Evolutionary conservation across 2,113 vertebrate genomes (phyloP).

Genomic region (Leptobrachium ailaonicum): DNA sequence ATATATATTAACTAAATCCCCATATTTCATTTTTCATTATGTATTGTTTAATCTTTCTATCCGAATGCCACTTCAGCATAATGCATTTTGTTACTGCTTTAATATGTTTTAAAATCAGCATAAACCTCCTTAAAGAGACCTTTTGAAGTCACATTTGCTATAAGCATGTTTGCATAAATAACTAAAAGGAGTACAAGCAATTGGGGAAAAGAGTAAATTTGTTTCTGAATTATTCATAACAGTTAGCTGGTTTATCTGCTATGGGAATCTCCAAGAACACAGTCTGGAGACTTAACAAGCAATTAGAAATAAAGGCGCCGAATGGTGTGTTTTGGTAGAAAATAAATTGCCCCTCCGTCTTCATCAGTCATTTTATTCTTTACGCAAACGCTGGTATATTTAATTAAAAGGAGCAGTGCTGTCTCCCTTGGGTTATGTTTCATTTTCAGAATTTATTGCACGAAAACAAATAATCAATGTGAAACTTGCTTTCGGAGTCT

Average conservation of each 20-base stretch:
- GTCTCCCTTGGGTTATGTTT: constrained; percentile 10
- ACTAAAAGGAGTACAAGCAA: background rate
- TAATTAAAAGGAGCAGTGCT: constrained; percentile 17
- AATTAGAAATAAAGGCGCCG: constrained; percentile 23
- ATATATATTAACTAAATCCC: too few relatives aligned
- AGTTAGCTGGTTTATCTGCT: background rate
- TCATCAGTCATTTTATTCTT: constrained; percentile 28
- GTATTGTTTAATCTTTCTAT: too few relatives aligned
- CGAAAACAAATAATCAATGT: background rate
- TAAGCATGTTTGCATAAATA: background rate
- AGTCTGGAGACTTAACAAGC: constrained; percentile 29
- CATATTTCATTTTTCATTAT: too few relatives aligned
- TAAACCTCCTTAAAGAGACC: too few relatives aligned
- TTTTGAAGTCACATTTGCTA: too few relatives aligned
- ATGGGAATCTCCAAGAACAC: constrained; percentile 14
- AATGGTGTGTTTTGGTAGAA: constrained; percentile 18
- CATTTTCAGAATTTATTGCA: constrained; percentile 10
- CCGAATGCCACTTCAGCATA: too few relatives aligned
- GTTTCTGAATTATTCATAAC: constrained; percentile 11
- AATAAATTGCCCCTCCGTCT: constrained; percentile 25
- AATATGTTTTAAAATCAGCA: too few relatives aligned
- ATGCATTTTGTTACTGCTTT: too few relatives aligned
- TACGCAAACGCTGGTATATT: constrained; percentile 30
- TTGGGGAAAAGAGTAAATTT: background rate
- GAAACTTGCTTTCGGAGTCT: too few relatives aligned